phyloP scores from a whole-genome alignment of 92 coral and sea anemone species.

The Epizoanthus stellaris region DNA sequence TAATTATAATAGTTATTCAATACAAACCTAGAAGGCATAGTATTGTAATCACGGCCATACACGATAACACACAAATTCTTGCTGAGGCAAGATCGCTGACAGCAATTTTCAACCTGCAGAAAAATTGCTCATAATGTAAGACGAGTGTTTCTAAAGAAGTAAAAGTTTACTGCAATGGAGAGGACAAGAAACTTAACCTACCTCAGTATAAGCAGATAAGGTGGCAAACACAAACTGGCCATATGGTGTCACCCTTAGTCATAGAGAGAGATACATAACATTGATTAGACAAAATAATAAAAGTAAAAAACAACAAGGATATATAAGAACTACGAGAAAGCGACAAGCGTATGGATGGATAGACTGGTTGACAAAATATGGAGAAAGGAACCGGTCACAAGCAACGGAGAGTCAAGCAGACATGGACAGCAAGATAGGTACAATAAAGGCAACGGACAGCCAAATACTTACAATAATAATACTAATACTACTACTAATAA shows the following conservation, averaged over 20 bases:
- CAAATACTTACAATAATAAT: too few species aligned
- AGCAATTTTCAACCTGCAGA: conserved; percentile 87
- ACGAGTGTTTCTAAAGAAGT: neutral
- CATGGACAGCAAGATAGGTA: too few species aligned
- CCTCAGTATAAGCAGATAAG: conserved; percentile 85
- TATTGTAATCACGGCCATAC: conserved; percentile 86
- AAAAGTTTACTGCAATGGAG: too few species aligned
- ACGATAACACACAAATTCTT: conserved; percentile 80
- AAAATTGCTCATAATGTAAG: neutral
- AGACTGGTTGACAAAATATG: too few species aligned
- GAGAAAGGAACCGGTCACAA: too few species aligned
- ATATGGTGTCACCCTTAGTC: conserved; percentile 88
- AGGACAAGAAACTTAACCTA: conserved; percentile 23
- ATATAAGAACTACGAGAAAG: neutral
- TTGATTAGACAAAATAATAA: neutral
- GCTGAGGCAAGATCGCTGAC: conserved; percentile 74
- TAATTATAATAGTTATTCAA: neutral
- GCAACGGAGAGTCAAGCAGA: too few species aligned
- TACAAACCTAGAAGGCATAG: conserved; percentile 84
- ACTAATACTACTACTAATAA: too few species aligned
- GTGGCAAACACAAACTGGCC: conserved; percentile 88
- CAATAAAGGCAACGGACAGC: too few species aligned
- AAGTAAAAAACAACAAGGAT: neutral
- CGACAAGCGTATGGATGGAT: too few species aligned
- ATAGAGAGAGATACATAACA: neutral